A percentile compares a stretch with the other conserved stretches of the same genome.
Evolutionary conservation across 2,888 invertebrate species (phyloP).

Genomic region (Drosophila prolongata): DNA sequence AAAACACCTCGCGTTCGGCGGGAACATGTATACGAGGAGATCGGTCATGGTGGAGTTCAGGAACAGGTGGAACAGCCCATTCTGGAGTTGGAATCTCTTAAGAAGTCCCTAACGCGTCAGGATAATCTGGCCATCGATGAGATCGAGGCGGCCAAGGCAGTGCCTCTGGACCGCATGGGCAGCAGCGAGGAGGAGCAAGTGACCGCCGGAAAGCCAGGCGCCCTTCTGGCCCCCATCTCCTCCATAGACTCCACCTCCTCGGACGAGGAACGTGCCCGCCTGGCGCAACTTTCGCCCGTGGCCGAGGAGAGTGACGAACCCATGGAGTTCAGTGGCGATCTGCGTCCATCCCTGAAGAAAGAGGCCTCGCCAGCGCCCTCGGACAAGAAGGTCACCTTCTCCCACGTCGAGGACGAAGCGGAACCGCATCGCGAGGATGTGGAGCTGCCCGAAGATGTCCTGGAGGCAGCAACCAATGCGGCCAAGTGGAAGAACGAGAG

Average conservation of each 20-base stretch:
- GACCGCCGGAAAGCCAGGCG: slow-evolving; percentile 43
- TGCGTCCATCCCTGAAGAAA: slow-evolving; percentile 81
- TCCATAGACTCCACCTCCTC: slow-evolving; percentile 84
- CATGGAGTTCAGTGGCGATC: slow-evolving; percentile 31
- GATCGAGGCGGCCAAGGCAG: slow-evolving; percentile 84
- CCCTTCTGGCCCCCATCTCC: slow-evolving; percentile 82
- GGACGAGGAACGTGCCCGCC: slow-evolving; percentile 82
- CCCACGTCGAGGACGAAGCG: slow-evolving; percentile 84
- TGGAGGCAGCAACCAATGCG: slow-evolving; percentile 77
- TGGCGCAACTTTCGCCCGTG: slow-evolving; percentile 77
- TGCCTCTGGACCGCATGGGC: slow-evolving; percentile 83
- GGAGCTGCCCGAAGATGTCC: slow-evolving; percentile 80
- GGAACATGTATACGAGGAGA: slow-evolving; percentile 88
- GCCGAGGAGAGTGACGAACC: slow-evolving; percentile 82
- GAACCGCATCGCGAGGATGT: slow-evolving; percentile 83
- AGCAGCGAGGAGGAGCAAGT: slow-evolving; percentile 83
- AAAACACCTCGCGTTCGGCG: slow-evolving; percentile 85
- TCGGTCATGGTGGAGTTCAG: slow-evolving; percentile 81
- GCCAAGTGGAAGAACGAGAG: slow-evolving; percentile 84
- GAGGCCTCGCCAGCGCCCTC: slow-evolving; percentile 85
- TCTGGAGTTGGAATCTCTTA: slow-evolving; percentile 77
- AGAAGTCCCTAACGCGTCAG: slow-evolving; percentile 81
- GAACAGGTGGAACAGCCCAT: slow-evolving; percentile 67
- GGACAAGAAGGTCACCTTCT: slow-evolving; percentile 85
- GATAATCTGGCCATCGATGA: slow-evolving; percentile 85